These are phyloP conservation scores for Rhagonycha fulva DNA, from an alignment of 2,888 invertebrate genomes.

Conservation along the genomic window DNA sequence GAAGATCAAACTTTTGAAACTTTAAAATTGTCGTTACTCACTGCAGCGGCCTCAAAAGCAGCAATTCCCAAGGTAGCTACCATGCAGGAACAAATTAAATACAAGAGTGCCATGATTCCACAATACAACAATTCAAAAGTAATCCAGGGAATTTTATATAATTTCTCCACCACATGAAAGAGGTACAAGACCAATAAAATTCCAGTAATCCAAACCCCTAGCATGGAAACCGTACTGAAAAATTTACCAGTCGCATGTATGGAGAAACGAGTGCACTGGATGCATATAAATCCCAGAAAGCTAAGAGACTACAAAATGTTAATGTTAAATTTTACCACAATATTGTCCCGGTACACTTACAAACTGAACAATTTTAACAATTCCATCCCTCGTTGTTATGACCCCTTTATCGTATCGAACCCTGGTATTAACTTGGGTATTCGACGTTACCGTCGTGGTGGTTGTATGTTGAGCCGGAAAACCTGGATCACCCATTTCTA, in stretches of 20 bases:
- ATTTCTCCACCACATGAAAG: conserved; percentile 85
- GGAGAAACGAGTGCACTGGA: conserved; percentile 59
- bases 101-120: conserved; percentile 73
- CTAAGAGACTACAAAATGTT: conserved; percentile 65
- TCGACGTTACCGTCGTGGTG: conserved; percentile 69
- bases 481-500: conserved; percentile 60
- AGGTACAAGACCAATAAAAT: conserved; percentile 78
- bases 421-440: conserved; percentile 72
- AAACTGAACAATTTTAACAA: conserved; percentile 75
- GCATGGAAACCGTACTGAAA: conserved; percentile 81
- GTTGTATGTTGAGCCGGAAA: conserved; percentile 79
- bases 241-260: conserved; percentile 66
- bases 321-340: conserved; percentile 2
- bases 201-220: conserved; percentile 84
- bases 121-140: conserved; percentile 80
- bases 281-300: conserved; percentile 80
- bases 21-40: conserved; percentile 56
- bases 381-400: conserved; percentile 72
- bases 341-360: conserved; percentile 60
- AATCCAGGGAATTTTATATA: conserved; percentile 85
- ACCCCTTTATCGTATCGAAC: conserved; percentile 76
- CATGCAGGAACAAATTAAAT: conserved; percentile 74
- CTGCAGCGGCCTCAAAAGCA: conserved; percentile 73
- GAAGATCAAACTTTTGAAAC: conserved; percentile 27
- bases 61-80: conserved; percentile 64